Evolutionary conservation across 1,140 invertebrate species (phyloP).

Genomic region (Bombus confusus): DNA sequence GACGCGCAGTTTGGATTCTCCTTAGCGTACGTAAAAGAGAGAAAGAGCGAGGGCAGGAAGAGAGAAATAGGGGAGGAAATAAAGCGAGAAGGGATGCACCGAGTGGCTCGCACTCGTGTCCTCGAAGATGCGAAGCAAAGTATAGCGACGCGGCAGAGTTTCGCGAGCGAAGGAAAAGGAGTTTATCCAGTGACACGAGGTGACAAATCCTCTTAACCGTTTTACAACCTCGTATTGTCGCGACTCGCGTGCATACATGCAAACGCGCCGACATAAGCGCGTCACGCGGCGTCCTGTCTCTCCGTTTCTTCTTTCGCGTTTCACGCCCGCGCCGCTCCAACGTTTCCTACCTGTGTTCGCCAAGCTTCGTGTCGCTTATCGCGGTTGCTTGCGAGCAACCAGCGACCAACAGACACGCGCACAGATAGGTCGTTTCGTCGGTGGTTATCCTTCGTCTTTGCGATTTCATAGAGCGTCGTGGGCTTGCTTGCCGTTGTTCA

Average conservation of each 20-base stretch:
- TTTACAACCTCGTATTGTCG: conserved; percentile 44
- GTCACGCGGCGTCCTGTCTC: conserved; percentile 17
- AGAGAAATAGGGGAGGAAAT: background rate
- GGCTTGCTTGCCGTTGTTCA: background rate
- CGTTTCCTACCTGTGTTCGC: background rate
- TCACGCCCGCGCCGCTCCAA: background rate
- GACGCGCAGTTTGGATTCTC: conserved; percentile 17
- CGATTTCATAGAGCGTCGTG: background rate
- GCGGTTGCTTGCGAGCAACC: background rate
- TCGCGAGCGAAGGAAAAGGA: conserved; percentile 34
- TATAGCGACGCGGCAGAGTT: background rate
- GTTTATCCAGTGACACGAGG: conserved; percentile 55
- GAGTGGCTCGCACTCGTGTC: conserved; percentile 13
- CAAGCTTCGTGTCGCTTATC: background rate
- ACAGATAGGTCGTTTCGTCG: background rate
- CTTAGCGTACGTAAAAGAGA: no score
- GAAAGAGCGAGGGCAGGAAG: background rate
- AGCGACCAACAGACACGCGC: background rate
- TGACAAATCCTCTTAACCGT: conserved; percentile 64
- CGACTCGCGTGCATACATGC: conserved; percentile 25
- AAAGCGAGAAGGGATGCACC: background rate
- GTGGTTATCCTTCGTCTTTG: background rate
- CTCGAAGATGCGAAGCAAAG: conserved; percentile 37
- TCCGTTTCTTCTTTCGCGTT: background rate
- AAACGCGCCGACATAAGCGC: conserved; percentile 13